Conservation (phyloP, 1,140 invertebrate genomes). For the Pseudomyrmex concolor region DNA sequence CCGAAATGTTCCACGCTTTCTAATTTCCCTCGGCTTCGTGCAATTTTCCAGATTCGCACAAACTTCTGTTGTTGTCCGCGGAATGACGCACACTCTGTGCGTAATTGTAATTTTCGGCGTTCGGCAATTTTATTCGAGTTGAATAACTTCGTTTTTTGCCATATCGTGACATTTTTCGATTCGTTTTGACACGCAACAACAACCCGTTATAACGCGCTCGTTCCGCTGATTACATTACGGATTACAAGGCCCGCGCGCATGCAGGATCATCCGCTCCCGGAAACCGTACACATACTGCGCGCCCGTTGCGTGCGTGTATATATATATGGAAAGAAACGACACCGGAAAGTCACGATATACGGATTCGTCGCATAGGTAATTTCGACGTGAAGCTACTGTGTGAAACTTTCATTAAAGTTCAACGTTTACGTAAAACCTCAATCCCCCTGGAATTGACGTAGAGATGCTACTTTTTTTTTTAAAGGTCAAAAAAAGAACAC, state of each 20-base stretch:
- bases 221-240: constrained; percentile 68
- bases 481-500: no score
- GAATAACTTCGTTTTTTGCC: not conserved
- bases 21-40: not conserved
- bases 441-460: no score
- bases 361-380: not conserved
- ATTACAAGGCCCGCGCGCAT: constrained; percentile 62
- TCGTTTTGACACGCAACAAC: constrained; percentile 48
- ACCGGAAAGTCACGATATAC: constrained; percentile 15
- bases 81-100: not conserved
- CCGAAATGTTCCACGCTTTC: not conserved
- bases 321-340: not conserved
- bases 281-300: constrained; percentile 52
- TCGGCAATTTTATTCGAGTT: constrained; percentile 17
- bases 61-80: not conserved
- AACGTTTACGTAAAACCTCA: not conserved
- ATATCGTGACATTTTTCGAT: constrained; percentile 23
- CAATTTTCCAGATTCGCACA: not conserved
- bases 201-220: constrained; percentile 52
- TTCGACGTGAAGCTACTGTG: no score
- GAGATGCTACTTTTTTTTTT: no score
- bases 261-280: constrained; percentile 3
- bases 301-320: not conserved
- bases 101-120: not conserved
- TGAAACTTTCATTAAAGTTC: constrained; percentile 4